These are phyloP conservation scores for Leucophenga maculata DNA, from an alignment of 2,888 invertebrate species.

Conservation along the genomic window DNA sequence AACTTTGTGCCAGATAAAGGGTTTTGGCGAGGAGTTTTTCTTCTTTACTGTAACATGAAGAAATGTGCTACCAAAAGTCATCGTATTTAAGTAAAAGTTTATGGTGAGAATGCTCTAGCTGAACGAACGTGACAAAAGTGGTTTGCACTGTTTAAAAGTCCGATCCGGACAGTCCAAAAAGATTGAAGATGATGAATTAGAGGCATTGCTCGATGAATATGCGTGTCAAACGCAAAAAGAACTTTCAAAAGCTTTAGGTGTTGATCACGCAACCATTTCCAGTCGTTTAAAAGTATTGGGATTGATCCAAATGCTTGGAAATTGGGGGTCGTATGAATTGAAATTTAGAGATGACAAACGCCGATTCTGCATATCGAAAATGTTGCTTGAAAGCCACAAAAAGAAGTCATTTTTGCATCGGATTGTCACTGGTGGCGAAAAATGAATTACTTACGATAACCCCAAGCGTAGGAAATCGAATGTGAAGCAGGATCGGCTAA, in stretches of 20 bases:
- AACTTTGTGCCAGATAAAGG: no score
- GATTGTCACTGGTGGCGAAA: background rate
- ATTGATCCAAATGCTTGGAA: background rate
- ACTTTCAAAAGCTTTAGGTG: background rate
- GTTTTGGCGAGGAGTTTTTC: no score
- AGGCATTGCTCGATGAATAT: background rate
- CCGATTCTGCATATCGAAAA: background rate
- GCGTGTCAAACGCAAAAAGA: background rate
- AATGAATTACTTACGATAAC: background rate
- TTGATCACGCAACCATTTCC: background rate
- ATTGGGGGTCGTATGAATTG: background rate
- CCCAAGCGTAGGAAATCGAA: constrained; percentile 20
- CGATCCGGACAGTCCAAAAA: background rate
- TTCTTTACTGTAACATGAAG: no score
- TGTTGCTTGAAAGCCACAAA: background rate
- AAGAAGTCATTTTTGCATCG: background rate
- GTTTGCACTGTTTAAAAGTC: no score
- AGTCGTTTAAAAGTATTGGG: background rate
- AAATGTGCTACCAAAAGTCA: no score
- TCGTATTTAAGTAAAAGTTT: no score
- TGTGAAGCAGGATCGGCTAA: no score
- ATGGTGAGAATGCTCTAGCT: no score
- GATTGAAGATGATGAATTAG: background rate
- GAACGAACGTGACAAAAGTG: no score
- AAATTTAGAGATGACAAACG: no score